These are phyloP conservation scores for Cygnus olor DNA, from an alignment of 2,797 vertebrate species.

Conservation along the genomic window DNA sequence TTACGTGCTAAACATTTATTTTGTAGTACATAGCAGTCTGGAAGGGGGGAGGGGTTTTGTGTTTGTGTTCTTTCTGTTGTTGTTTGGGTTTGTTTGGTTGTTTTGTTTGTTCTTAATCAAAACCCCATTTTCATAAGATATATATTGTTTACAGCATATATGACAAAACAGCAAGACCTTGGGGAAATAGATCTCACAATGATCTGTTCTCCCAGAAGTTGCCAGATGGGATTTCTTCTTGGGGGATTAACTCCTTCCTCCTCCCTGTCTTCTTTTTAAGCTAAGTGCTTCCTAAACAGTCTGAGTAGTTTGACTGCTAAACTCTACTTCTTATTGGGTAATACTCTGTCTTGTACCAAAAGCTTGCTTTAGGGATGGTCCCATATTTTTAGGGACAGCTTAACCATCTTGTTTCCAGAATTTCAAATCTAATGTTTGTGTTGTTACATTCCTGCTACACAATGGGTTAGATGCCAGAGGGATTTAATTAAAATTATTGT, in stretches of 20 bases:
- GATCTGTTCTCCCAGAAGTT: neutral
- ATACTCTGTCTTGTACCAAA: neutral
- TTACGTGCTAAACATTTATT: fast-evolving
- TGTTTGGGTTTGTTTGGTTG: neutral
- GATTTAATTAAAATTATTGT: neutral
- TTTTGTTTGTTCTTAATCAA: neutral
- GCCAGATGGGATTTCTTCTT: neutral
- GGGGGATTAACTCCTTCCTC: neutral
- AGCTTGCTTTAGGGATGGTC: neutral
- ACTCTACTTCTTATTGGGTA: neutral
- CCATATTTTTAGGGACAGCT: neutral
- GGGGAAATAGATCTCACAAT: neutral
- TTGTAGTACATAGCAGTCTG: neutral
- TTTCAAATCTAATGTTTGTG: neutral
- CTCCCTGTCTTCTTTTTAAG: neutral
- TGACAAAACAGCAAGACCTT: neutral
- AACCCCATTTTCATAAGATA: neutral
- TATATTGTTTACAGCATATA: neutral
- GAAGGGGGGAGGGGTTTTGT: too few species aligned
- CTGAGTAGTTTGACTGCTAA: neutral
- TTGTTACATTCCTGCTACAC: neutral
- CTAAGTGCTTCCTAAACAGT: neutral
- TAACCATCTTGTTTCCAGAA: neutral
- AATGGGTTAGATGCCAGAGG: neutral
- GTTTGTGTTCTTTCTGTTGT: too few species aligned